phyloP scores from a whole-genome alignment of 2,797 vertebrate species.

The Pempheris klunzingeri region DNA sequence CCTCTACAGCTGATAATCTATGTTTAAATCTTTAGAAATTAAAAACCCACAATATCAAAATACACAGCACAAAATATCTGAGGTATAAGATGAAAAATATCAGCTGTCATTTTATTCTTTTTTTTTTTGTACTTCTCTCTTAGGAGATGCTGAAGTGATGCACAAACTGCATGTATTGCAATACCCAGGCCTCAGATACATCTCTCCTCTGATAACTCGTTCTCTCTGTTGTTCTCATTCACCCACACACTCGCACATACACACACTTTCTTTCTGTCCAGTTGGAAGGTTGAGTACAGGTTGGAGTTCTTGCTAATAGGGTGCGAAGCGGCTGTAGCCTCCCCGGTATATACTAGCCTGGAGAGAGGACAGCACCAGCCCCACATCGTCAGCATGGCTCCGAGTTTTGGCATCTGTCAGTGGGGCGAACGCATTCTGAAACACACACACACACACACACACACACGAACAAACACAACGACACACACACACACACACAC shows the following conservation, averaged over 20 bases:
- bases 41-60: slow-evolving; percentile 99
- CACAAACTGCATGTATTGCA: slow-evolving; percentile 96
- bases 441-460: slow-evolving; percentile 74
- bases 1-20: slow-evolving; percentile 95
- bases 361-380: slow-evolving; percentile 99
- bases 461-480: background rate
- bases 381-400: slow-evolving; percentile 97
- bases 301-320: slow-evolving; percentile 87
- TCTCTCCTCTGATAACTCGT: slow-evolving; percentile 84
- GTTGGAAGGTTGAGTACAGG: slow-evolving; percentile 78
- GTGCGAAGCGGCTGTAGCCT: slow-evolving; percentile 99
- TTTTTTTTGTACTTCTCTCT: slow-evolving; percentile 79
- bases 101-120: slow-evolving; percentile 73
- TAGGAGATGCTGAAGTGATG: slow-evolving; percentile 96
- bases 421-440: slow-evolving; percentile 97
- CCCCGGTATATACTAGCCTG: slow-evolving; percentile 99
- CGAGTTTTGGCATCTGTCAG: slow-evolving; percentile 99
- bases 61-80: slow-evolving; percentile 99
- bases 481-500: slow-evolving; percentile 66
- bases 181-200: slow-evolving; percentile 95
- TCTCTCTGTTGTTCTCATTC: slow-evolving; percentile 58
- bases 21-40: slow-evolving; percentile 92
- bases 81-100: slow-evolving; percentile 99
- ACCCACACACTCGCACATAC: slow-evolving; percentile 39
- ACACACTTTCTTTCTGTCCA: slow-evolving; percentile 66